phyloP scores from a whole-genome alignment of 2,113 vertebrate genomes.

The Zapornia atra region DNA sequence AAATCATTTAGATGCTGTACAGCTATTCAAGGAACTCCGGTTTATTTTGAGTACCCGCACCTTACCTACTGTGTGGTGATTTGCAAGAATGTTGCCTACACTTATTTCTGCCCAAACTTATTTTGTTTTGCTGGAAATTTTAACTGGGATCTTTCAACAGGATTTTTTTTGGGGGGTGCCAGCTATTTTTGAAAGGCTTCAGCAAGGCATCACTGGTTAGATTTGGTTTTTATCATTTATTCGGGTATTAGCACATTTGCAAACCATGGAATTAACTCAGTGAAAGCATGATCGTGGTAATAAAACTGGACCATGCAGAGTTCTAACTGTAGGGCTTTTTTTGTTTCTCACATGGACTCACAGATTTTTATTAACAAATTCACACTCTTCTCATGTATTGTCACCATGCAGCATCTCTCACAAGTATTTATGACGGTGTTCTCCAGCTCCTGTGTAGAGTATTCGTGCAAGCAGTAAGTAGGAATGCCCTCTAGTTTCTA shows the following conservation, averaged over 20 bases:
- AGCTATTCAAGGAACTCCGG: neutral
- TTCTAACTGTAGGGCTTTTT: neutral
- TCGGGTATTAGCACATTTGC: neutral
- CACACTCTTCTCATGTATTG: neutral
- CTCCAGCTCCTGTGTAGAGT: neutral
- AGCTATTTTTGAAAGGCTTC: neutral
- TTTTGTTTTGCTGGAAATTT: neutral
- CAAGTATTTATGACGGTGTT: neutral
- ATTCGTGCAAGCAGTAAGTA: neutral
- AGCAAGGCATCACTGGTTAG: neutral
- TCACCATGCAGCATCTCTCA: neutral
- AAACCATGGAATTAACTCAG: neutral
- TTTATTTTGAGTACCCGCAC: slow-evolving; percentile 14
- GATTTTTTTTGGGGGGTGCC: neutral
- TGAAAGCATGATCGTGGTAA: neutral
- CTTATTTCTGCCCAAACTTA: neutral
- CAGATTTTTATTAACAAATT: neutral
- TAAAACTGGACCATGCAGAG: neutral
- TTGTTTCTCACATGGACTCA: neutral
- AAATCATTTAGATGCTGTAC: neutral
- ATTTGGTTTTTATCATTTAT: neutral
- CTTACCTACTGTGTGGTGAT: neutral
- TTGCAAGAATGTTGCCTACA: neutral
- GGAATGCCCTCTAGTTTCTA: neutral
- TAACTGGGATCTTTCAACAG: neutral